Evolutionary conservation across 1,140 invertebrate species (phyloP), one percentile per base, ranked within the genome.

Genomic region (Drosophila kohkoa): DNA sequence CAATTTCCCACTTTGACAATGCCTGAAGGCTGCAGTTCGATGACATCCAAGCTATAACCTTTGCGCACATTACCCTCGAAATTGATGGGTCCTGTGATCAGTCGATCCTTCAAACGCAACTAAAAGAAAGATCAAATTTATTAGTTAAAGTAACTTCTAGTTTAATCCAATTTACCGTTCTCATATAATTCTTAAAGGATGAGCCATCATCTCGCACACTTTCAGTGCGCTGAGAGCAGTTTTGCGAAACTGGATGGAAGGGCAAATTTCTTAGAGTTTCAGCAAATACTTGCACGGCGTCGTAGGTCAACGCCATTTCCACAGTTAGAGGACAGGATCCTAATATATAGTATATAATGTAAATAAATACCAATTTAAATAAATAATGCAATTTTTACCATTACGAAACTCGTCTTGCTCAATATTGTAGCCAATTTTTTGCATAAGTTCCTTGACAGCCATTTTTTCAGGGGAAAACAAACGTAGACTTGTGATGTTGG

Each of bases 31-130:
- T 94, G 94, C 58, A 98, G 87, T 91, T 97, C 96, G 1, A 98
- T 92, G n/a, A 99, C 94, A 77, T 97, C 96, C 45, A 98, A 89
- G 72, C 95, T 93, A 85, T 98, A 96, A 67, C 98, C 95, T 8
- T 95, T 96, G 48, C 98, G 94, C 72, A 96, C 96, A 35, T 97
- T 97, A 15, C 96, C 95, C 87, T 98, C 96, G 88, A 99, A 98
- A 81, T 96, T 95, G 15, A 99, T 95, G 5, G 94, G 88, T 7
- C 98, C 97, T 0, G 97, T 98, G 20, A 98, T 85, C 1, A 98
- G 60, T 1, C 75, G 72, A 5, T 92, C 74, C 5, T 77, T 62
- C 1, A 92, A 74, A 1, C 88, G 75, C 1, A 91, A 38, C 90
- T 92, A 32, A 25, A 52, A 6, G 10, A 13, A 28, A 41, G 28